Conservation (phyloP, 2,888 invertebrate genomes). For the Chaitophorus viminalis region DNA sequence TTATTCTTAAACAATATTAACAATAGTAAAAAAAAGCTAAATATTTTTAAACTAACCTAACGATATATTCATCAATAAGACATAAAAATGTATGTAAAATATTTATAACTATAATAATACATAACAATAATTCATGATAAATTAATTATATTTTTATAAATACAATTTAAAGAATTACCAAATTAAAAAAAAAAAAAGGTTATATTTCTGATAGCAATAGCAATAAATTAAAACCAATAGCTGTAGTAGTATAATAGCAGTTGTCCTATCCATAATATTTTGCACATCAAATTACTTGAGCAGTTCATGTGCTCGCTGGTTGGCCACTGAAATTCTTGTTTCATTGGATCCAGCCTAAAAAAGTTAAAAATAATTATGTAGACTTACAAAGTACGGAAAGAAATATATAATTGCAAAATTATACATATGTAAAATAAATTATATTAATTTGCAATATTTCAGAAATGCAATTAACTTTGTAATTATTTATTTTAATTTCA, state of each 20-base stretch:
- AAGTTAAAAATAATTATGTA: background rate
- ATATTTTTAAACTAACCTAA: conserved; percentile 33
- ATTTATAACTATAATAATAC: conserved; percentile 55
- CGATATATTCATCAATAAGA: conserved; percentile 37
- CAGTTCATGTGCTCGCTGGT: conserved; percentile 95
- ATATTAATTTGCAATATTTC: too few relatives aligned
- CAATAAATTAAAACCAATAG: conserved; percentile 32
- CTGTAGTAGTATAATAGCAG: conserved; percentile 20
- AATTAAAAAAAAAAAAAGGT: conserved; percentile 26
- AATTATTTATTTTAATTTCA: too few relatives aligned
- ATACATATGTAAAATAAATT: too few relatives aligned
- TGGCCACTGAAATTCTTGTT: conserved; percentile 95
- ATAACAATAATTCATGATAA: conserved; percentile 55
- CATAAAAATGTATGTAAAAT: conserved; percentile 59
- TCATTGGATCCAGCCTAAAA: conserved; percentile 89
- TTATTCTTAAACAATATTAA: conserved; percentile 54
- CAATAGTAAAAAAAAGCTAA: conserved; percentile 45
- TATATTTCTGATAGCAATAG: conserved; percentile 44
- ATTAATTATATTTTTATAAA: conserved; percentile 44
- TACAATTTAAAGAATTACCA: conserved; percentile 53
- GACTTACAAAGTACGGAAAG: background rate
- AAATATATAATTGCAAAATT: too few relatives aligned
- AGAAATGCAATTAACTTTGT: too few relatives aligned
- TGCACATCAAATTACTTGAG: conserved; percentile 74
- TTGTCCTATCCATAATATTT: conserved; percentile 24